These are phyloP conservation scores for Megaustenia siamemsis DNA, from an alignment of 2,888 invertebrate species.

Conservation along the genomic window DNA sequence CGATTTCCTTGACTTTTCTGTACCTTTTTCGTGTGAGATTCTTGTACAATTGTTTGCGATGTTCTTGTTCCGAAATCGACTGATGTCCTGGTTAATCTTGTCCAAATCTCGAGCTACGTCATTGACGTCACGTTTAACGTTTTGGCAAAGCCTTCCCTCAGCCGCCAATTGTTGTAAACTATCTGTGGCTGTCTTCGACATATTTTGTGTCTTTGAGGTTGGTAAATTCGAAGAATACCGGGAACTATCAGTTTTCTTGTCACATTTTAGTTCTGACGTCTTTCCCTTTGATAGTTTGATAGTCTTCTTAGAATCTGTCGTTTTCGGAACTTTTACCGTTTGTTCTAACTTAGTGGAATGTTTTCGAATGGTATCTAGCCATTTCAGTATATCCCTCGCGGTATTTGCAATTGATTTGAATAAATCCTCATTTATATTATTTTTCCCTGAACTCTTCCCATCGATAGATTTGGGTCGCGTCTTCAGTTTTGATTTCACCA, in stretches of 20 bases:
- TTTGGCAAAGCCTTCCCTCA: too few species aligned
- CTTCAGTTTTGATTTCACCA: background rate
- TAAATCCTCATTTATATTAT: too few species aligned
- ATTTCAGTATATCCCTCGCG: background rate
- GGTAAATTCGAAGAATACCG: background rate
- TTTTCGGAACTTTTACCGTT: background rate
- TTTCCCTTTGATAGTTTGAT: background rate
- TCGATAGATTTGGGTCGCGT: background rate
- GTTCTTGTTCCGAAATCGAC: background rate
- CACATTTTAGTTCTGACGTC: background rate
- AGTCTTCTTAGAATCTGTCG: background rate
- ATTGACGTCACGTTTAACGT: too few species aligned
- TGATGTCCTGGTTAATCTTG: background rate
- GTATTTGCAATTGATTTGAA: too few species aligned
- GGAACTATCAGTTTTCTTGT: background rate
- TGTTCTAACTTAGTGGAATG: background rate
- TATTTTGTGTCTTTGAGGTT: background rate
- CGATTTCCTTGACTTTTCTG: too few species aligned
- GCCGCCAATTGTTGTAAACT: too few species aligned
- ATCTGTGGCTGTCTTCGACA: too few species aligned
- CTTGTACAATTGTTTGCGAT: background rate
- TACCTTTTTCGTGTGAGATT: background rate
- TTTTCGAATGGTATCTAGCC: background rate
- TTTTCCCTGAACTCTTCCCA: background rate
- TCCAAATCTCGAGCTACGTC: background rate